A percentile compares a stretch with the other conserved stretches of the same genome.
phyloP scores from a whole-genome alignment of 2,113 vertebrate genomes.

The Argyrosomus japonicus region DNA sequence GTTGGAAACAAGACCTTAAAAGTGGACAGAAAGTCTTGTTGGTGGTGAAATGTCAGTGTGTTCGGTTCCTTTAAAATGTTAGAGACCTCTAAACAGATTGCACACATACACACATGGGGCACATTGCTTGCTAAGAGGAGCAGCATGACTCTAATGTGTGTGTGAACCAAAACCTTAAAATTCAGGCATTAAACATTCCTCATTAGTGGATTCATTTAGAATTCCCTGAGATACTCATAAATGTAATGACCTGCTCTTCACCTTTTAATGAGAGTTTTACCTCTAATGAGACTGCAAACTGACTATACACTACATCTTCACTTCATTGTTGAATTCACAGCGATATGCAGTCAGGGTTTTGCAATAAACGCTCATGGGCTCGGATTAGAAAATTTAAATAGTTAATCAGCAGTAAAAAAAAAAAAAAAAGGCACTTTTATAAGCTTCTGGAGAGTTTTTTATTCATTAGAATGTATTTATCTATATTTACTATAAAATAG shows the following conservation, averaged over 20 bases:
- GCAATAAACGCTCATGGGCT: constrained; percentile 23
- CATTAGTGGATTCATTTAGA: constrained; percentile 49
- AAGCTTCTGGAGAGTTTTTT: neutral
- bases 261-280: constrained; percentile 61
- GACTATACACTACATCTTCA: constrained; percentile 2
- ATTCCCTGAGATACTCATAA: constrained; percentile 50
- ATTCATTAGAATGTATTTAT: constrained; percentile 1
- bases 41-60: constrained; percentile 34
- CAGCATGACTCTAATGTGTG: constrained; percentile 22
- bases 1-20: constrained; percentile 44
- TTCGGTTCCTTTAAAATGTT: constrained; percentile 7
- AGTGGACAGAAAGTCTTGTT: constrained; percentile 9
- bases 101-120: neutral
- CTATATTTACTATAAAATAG: neutral
- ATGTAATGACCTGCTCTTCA: constrained; percentile 54
- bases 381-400: neutral
- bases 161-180: constrained; percentile 33
- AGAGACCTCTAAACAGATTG: constrained; percentile 2
- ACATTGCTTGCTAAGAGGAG: constrained; percentile 10
- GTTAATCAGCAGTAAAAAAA: neutral
- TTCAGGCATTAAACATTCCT: constrained; percentile 46
- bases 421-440: neutral
- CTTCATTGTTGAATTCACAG: constrained; percentile 34
- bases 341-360: constrained; percentile 18
- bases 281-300: constrained; percentile 47